A percentile compares a stretch with the other conserved stretches of the same genome.
These are phyloP conservation scores for Pseudorhiza aurosa DNA, from an alignment of 30 jellyfish, hydroid and myxozoan species.

Conservation along the genomic window DNA sequence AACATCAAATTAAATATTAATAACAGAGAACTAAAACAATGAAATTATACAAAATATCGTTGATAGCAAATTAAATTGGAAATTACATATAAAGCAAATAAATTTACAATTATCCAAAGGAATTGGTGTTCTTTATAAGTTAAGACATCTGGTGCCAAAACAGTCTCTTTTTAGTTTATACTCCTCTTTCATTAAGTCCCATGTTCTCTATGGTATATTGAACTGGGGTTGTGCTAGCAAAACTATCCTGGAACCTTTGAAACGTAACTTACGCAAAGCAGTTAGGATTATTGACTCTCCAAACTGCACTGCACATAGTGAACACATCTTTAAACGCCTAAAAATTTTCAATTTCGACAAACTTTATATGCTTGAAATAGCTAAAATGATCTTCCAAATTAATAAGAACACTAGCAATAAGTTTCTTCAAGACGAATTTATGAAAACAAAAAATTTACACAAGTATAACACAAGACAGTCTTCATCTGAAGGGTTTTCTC, in stretches of 20 bases:
- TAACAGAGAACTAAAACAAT: constrained; percentile 11
- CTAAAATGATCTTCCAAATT: constrained; percentile 29
- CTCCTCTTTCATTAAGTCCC: constrained; percentile 40
- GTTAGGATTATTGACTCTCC: constrained; percentile 37
- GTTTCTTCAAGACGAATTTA: constrained; percentile 11
- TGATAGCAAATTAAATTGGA: constrained; percentile 19
- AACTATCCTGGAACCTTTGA: constrained; percentile 37
- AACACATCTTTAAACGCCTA: constrained; percentile 40
- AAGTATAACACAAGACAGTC: constrained; percentile 39
- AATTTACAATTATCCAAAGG: constrained; percentile 46
- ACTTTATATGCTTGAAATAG: constrained; percentile 49
- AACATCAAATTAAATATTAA: background rate
- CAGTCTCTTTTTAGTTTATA: background rate
- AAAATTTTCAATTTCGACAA: constrained; percentile 25
- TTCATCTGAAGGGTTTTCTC: constrained; percentile 27
- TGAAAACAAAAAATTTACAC: constrained; percentile 36
- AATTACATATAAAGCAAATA: constrained; percentile 30
- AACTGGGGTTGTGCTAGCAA: constrained; percentile 59
- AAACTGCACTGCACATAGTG: constrained; percentile 33
- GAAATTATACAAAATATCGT: constrained; percentile 29
- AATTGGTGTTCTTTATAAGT: constrained; percentile 7
- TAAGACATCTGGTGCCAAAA: constrained; percentile 33
- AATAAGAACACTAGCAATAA: constrained; percentile 2
- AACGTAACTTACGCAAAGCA: constrained; percentile 44
- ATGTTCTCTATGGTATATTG: constrained; percentile 15